These are phyloP conservation scores for Galagoides demidoff DNA, from an alignment of 2,797 vertebrate species.

Conservation along the genomic window DNA sequence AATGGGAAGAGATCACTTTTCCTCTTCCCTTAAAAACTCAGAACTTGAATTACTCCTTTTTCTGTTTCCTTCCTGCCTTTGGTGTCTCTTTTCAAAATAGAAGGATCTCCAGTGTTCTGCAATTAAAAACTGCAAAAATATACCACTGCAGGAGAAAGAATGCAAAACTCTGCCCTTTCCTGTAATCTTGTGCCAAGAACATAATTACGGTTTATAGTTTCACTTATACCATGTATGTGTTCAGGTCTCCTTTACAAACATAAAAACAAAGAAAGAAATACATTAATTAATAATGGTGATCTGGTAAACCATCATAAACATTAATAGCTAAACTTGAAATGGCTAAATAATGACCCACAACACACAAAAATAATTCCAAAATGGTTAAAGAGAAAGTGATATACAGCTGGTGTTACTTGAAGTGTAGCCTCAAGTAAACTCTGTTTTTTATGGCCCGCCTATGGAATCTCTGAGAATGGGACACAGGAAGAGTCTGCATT, in stretches of 20 bases:
- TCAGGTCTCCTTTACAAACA: not conserved
- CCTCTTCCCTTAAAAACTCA: not conserved
- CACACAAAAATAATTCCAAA: not conserved
- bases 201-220: not conserved
- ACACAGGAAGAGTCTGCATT: not conserved
- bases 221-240: not conserved
- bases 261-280: not conserved
- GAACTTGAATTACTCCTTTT: not conserved
- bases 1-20: not conserved
- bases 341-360: not conserved
- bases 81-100: not conserved
- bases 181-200: not conserved
- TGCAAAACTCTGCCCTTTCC: not conserved
- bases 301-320: not conserved
- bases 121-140: not conserved
- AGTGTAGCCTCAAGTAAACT: not conserved
- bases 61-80: not conserved
- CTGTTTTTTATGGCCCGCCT: not conserved
- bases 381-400: not conserved
- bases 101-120: not conserved
- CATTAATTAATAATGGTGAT: not conserved
- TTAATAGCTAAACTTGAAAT: conserved; percentile 17
- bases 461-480: not conserved
- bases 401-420: not conserved
- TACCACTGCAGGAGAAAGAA: not conserved